Percentiles rank a stretch among this genome's conserved stretches.
These are phyloP conservation scores for Malthinus seriepunctatus DNA, from an alignment of 2,888 invertebrate genomes.

Conservation along the genomic window DNA sequence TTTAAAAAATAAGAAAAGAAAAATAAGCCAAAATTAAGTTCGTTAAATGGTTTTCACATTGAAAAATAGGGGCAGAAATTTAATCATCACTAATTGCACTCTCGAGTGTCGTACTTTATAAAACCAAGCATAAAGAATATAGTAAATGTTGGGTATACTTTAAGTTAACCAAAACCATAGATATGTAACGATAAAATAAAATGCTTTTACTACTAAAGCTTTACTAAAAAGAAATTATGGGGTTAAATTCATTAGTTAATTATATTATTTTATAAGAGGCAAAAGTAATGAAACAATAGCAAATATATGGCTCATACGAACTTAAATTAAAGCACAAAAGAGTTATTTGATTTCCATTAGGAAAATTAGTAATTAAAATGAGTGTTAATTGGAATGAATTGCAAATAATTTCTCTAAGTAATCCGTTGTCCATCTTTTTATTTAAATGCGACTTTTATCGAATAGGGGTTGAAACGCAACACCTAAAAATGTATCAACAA, in stretches of 20 bases:
- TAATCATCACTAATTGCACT: conserved; percentile 38
- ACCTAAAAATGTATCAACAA: too few species aligned
- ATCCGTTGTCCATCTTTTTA: too few species aligned
- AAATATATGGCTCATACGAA: neutral
- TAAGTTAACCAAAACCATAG: conserved; percentile 24
- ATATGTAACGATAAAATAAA: conserved; percentile 4
- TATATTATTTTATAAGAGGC: conserved; percentile 1
- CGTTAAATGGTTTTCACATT: conserved; percentile 36
- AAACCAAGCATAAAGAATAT: conserved; percentile 28
- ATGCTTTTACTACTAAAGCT: neutral
- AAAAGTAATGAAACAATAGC: neutral
- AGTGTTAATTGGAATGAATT: neutral
- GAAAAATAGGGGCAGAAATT: conserved; percentile 36
- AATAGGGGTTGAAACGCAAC: too few species aligned
- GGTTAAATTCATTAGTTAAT: conserved; percentile 6
- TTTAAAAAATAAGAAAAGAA: conserved; percentile 28
- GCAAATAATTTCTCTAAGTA: too few species aligned
- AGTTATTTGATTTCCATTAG: neutral
- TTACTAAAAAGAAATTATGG: neutral
- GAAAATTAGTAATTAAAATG: conserved; percentile 1
- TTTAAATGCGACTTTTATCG: too few species aligned
- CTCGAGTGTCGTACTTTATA: conserved; percentile 31
- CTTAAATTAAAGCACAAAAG: neutral
- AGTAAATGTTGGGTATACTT: conserved; percentile 26
- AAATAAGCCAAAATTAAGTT: conserved; percentile 38